Evolutionary conservation across 2,888 invertebrate species (phyloP).

Genomic region (Syrista parreyssii): DNA sequence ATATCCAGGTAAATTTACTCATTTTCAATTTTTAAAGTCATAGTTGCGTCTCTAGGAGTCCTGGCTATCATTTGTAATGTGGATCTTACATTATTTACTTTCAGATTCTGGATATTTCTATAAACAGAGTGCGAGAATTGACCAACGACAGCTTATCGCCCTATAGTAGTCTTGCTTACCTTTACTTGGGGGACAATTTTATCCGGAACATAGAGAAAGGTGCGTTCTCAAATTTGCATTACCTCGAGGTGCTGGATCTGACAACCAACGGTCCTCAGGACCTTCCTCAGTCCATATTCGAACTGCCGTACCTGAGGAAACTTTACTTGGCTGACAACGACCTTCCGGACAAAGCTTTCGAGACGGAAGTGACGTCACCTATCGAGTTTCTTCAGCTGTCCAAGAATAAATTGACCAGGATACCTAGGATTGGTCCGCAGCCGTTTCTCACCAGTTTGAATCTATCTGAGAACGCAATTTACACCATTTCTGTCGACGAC

Average conservation of each 20-base stretch:
- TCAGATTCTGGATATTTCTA: conserved; percentile 72
- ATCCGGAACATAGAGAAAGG: conserved; percentile 70
- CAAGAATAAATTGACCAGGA: conserved; percentile 69
- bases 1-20: conserved; percentile 68
- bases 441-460: conserved; percentile 73
- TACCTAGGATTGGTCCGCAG: conserved; percentile 73
- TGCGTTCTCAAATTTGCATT: conserved; percentile 67
- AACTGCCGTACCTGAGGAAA: conserved; percentile 72
- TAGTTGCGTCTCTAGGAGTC: background rate
- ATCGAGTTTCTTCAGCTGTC: conserved; percentile 73
- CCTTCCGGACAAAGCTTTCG: conserved; percentile 64
- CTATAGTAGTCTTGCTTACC: conserved; percentile 69
- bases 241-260: conserved; percentile 70
- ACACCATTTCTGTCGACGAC: conserved; percentile 66
- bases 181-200: conserved; percentile 72
- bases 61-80: background rate
- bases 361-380: conserved; percentile 67
- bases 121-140: conserved; percentile 70
- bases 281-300: conserved; percentile 69
- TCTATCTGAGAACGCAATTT: conserved; percentile 72
- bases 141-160: conserved; percentile 67
- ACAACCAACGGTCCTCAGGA: conserved; percentile 69
- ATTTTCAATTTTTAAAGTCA: background rate
- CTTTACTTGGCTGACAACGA: conserved; percentile 72
- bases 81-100: conserved; percentile 37